These are phyloP conservation scores for Aspidoscelis tigris DNA, from an alignment of 2,113 vertebrate genomes.

Conservation along the genomic window DNA sequence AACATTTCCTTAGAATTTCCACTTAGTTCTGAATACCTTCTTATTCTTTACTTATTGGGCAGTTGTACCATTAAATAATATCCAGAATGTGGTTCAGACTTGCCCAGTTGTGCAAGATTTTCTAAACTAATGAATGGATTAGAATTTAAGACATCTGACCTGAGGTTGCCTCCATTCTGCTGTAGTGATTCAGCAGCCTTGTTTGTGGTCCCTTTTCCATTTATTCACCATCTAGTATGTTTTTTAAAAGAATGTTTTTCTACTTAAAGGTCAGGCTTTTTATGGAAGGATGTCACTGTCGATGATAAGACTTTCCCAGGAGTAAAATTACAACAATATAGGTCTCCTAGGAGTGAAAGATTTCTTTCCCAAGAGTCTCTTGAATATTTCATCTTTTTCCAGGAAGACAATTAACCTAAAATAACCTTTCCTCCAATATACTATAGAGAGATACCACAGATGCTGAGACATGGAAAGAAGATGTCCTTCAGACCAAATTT, in stretches of 20 bases:
- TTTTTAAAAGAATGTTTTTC: background rate
- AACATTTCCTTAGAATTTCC: too few species aligned
- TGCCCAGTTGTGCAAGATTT: background rate
- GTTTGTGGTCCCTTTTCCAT: background rate
- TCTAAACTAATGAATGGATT: background rate
- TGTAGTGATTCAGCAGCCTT: background rate
- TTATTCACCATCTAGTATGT: background rate
- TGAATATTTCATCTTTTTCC: background rate
- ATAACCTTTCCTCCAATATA: background rate
- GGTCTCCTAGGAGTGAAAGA: background rate
- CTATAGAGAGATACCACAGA: background rate
- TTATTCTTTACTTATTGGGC: background rate
- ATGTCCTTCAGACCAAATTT: background rate
- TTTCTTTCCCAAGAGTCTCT: background rate
- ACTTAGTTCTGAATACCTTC: too few species aligned
- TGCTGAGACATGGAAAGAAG: background rate
- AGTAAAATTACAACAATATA: background rate
- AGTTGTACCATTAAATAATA: background rate
- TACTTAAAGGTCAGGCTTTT: background rate
- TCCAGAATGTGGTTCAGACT: background rate
- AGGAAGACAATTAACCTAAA: background rate
- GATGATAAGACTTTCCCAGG: constrained; percentile 1
- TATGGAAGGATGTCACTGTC: background rate
- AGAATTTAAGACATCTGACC: background rate
- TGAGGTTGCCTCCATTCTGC: background rate